Conservation (phyloP, 1,140 invertebrate species). For the Drosophila watanabei region DNA sequence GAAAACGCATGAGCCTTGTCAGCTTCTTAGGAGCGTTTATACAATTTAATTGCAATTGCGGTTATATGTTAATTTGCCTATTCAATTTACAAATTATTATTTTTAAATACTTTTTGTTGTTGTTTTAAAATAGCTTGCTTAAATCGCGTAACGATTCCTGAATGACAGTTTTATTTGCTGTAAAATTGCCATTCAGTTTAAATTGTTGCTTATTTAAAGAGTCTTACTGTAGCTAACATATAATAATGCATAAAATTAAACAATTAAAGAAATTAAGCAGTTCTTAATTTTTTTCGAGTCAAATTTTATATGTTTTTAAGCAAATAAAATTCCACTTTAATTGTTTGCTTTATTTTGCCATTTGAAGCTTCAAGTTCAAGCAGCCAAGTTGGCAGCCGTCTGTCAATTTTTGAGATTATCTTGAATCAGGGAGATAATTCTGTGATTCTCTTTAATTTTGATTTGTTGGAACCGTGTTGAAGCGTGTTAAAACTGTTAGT, state of each 20-base stretch:
- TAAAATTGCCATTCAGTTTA: not conserved
- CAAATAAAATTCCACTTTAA: not conserved
- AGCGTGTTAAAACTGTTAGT: conserved; percentile 1
- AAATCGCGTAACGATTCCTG: not conserved
- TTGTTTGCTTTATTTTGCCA: not conserved
- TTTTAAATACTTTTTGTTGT: conserved; percentile 6
- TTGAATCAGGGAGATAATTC: conserved; percentile 9
- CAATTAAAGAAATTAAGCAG: not conserved
- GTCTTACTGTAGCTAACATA: not conserved
- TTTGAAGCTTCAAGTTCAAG: conserved; percentile 19
- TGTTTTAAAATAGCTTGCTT: not conserved
- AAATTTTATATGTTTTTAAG: not conserved
- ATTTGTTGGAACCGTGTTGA: conserved; percentile 5
- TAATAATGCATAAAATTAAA: not conserved
- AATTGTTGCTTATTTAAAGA: not conserved
- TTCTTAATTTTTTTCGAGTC: not conserved
- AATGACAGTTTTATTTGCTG: not conserved
- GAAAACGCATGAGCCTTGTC: not conserved
- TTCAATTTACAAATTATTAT: not conserved
- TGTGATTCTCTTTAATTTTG: conserved; percentile 1
- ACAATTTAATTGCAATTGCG: not conserved
- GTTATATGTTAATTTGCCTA: not conserved
- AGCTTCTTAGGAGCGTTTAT: not conserved
- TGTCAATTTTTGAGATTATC: conserved; percentile 33
- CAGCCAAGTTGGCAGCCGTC: conserved; percentile 6